Conservation (phyloP, 2,888 invertebrate species). For the Spialia ferax region DNA sequence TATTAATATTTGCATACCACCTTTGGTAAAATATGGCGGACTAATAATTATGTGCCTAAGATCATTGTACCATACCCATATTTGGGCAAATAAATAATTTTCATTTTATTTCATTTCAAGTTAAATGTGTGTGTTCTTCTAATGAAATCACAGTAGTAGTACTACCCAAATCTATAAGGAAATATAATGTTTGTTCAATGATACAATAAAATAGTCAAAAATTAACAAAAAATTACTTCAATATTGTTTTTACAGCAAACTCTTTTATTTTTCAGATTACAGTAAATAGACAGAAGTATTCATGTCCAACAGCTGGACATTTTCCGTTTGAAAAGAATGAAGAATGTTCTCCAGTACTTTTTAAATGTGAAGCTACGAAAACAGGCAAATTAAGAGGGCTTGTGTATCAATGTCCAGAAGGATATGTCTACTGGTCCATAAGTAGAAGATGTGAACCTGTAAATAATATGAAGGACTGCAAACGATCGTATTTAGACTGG, state of each 20-base stretch:
- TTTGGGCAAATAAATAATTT: too few relatives aligned
- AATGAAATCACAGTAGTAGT: too few relatives aligned
- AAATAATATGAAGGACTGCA: conserved; percentile 88
- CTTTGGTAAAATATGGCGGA: too few relatives aligned
- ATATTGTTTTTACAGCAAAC: not conserved
- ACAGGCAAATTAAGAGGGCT: conserved; percentile 88
- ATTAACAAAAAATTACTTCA: too few relatives aligned
- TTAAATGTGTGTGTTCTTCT: too few relatives aligned
- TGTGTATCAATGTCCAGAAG: conserved; percentile 92
- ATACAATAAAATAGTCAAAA: too few relatives aligned
- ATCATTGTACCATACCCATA: too few relatives aligned
- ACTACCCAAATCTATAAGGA: too few relatives aligned
- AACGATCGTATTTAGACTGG: conserved; percentile 72
- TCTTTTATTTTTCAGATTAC: conserved; percentile 85
- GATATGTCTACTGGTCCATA: conserved; percentile 92
- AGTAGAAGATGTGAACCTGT: conserved; percentile 92
- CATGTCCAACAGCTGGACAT: conserved; percentile 90
- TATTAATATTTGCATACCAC: too few relatives aligned
- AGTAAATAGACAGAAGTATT: conserved; percentile 79
- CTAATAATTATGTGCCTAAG: too few relatives aligned
- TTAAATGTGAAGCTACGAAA: conserved; percentile 88
- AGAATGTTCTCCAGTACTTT: conserved; percentile 90
- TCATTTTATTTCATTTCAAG: too few relatives aligned
- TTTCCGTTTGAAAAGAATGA: conserved; percentile 88
- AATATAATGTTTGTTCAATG: too few relatives aligned